These are phyloP conservation scores for Anolis apletophallus DNA, from an alignment of 2,797 vertebrate genomes.

Conservation along the genomic window DNA sequence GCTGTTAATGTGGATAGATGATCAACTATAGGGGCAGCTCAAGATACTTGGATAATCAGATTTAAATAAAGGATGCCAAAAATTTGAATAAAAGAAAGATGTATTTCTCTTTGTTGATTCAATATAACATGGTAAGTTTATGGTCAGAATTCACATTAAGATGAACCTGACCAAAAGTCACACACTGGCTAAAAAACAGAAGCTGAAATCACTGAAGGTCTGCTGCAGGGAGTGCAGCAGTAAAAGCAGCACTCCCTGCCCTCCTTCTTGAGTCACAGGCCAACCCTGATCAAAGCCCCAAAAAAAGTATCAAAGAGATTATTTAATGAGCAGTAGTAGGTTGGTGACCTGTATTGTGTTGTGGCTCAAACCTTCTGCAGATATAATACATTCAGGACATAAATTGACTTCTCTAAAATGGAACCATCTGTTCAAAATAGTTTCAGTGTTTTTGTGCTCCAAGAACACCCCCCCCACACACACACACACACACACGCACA, in stretches of 20 bases:
- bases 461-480: neutral
- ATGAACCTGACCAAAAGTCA: neutral
- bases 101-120: neutral
- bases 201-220: neutral
- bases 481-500: too few relatives aligned
- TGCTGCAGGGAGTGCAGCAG: too few relatives aligned
- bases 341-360: neutral
- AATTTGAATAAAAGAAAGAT: neutral
- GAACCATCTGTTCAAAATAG: neutral
- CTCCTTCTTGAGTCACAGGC: too few relatives aligned
- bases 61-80: neutral
- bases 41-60: neutral
- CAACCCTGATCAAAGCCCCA: neutral
- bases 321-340: neutral
- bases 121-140: neutral
- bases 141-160: neutral
- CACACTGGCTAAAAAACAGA: too few relatives aligned
- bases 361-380: neutral
- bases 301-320: too few relatives aligned
- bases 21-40: neutral
- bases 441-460: neutral
- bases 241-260: too few relatives aligned
- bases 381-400: neutral
- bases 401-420: neutral
- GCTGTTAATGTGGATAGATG: neutral